Conservation (phyloP, 1,140 invertebrate species). For the Drosophila tani region DNA sequence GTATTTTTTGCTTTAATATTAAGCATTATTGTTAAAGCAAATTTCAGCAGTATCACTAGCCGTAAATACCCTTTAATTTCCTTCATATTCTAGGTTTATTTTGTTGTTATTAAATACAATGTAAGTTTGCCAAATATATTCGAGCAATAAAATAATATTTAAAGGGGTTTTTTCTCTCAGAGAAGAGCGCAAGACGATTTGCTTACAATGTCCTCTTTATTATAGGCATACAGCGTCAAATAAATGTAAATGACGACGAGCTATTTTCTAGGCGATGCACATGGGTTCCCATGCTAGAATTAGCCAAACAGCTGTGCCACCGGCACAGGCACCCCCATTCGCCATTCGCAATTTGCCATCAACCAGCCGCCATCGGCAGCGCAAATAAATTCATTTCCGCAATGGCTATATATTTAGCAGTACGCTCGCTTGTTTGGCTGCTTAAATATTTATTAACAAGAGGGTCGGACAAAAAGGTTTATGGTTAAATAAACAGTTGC, state of each 20-base stretch:
- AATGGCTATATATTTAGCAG: constrained; percentile 59
- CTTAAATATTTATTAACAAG: constrained; percentile 73
- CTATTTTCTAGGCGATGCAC: constrained; percentile 39
- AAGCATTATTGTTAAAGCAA: too few species aligned
- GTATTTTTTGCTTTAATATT: neutral
- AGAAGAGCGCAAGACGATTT: neutral
- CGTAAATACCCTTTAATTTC: neutral
- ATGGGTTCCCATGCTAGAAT: constrained; percentile 45
- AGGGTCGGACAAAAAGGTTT: constrained; percentile 41
- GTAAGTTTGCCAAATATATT: constrained; percentile 6
- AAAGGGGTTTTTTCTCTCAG: neutral
- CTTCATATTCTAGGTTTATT: neutral
- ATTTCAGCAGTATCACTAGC: neutral
- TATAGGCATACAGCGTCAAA: neutral
- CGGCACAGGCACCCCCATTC: constrained; percentile 12
- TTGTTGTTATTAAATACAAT: constrained; percentile 10
- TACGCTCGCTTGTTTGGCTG: constrained; percentile 33
- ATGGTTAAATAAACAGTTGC: constrained; percentile 59
- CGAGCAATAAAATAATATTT: neutral
- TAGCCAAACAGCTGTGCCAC: constrained; percentile 47
- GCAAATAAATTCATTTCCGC: constrained; percentile 70
- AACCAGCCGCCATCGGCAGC: constrained; percentile 15
- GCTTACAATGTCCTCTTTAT: neutral
- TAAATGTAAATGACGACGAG: constrained; percentile 18
- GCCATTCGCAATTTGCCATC: neutral